A percentile compares a stretch with the other conserved stretches of the same genome.
Conservation (phyloP, 1,140 invertebrate genomes). For the Andricus grossulariae region DNA sequence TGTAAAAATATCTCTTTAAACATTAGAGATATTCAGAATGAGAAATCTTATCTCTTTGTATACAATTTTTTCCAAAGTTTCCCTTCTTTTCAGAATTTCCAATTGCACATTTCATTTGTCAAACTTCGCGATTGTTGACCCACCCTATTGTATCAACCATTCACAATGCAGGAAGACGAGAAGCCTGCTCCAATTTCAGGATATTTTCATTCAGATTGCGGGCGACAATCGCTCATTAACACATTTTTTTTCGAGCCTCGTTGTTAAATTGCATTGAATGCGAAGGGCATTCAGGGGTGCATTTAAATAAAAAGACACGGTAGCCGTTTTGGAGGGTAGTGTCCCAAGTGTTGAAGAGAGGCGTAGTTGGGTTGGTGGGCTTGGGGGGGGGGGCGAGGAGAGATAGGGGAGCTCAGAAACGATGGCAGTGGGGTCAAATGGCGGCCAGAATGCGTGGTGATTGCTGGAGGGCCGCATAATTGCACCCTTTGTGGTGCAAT, state of each 20-base stretch:
- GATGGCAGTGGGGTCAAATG: constrained; percentile 67
- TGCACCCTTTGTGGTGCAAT: constrained; percentile 77
- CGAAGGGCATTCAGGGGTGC: constrained; percentile 53
- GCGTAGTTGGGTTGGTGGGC: constrained; percentile 23
- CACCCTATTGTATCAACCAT: no score
- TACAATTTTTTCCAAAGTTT: no score
- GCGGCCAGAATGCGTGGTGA: constrained; percentile 75
- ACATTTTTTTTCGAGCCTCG: constrained; percentile 65
- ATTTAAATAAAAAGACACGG: constrained; percentile 72
- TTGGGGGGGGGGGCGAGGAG: constrained; percentile 25
- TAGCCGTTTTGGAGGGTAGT: constrained; percentile 56
- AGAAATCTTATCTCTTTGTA: no score
- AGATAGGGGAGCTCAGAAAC: constrained; percentile 43
- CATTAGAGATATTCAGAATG: no score
- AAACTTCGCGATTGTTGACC: no score
- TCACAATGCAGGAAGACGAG: no score
- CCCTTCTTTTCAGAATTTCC: no score
- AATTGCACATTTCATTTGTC: no score
- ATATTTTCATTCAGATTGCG: constrained; percentile 63
- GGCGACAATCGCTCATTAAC: constrained; percentile 75
- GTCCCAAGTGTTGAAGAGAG: constrained; percentile 36
- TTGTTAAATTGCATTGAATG: constrained; percentile 55
- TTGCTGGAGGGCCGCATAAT: constrained; percentile 77
- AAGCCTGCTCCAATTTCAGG: constrained; percentile 57
- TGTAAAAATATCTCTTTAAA: no score